phyloP scores from a whole-genome alignment of 2,797 vertebrate species.

The Oreochromis grahami region DNA sequence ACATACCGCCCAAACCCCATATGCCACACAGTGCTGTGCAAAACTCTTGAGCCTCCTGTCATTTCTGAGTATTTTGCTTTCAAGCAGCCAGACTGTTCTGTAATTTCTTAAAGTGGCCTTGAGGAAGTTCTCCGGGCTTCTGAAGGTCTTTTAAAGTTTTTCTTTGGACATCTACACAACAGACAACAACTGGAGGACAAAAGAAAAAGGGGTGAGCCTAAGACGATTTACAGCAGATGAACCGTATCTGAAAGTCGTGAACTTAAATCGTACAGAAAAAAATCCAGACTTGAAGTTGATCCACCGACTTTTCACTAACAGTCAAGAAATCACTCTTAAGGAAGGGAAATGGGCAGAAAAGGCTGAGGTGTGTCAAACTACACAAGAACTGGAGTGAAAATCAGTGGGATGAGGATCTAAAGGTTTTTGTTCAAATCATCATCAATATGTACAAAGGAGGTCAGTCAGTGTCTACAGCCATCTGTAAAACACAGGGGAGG shows the following conservation, averaged over 20 bases:
- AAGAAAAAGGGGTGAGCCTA: neutral
- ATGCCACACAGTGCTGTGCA: neutral
- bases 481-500: neutral
- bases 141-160: neutral
- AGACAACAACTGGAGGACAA: neutral
- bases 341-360: neutral
- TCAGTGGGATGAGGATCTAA: neutral
- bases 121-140: fast-evolving
- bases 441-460: neutral
- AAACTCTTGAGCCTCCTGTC: neutral
- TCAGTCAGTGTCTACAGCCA: neutral
- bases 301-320: neutral
- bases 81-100: neutral
- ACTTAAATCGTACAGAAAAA: neutral
- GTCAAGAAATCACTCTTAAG: neutral
- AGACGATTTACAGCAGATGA: neutral
- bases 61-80: neutral
- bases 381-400: too few species aligned
- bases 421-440: neutral
- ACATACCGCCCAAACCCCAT: neutral
- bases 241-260: neutral
- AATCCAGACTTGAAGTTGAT: neutral
- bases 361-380: neutral
- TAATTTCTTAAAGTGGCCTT: neutral
- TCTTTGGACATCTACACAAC: neutral